Evolutionary conservation across 2,113 vertebrate genomes (phyloP).

Genomic region (Spea multiplicata): DNA sequence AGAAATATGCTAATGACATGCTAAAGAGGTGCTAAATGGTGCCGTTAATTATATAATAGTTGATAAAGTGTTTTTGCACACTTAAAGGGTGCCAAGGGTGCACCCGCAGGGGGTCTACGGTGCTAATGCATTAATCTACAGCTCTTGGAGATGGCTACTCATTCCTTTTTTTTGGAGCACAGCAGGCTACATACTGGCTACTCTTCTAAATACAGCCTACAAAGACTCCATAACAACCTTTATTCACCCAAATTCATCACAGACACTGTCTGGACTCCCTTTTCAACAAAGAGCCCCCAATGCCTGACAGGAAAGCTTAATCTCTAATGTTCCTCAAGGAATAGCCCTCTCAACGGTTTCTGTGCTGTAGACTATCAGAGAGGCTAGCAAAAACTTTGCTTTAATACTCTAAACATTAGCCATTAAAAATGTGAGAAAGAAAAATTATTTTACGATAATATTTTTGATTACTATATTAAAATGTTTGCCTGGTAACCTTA

Average conservation of each 20-base stretch:
- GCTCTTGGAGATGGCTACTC: background rate
- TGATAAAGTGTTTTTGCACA: constrained; percentile 22
- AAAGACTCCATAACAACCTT: background rate
- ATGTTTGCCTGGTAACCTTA: too few relatives aligned
- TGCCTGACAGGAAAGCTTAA: too few relatives aligned
- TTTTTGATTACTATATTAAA: too few relatives aligned
- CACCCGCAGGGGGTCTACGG: background rate
- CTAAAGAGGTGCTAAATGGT: constrained; percentile 32
- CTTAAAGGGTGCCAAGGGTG: background rate
- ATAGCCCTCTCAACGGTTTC: too few relatives aligned
- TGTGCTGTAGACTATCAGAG: too few relatives aligned
- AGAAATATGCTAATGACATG: constrained; percentile 21
- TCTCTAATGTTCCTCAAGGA: too few relatives aligned
- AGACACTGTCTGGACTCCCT: background rate
- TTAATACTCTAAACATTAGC: too few relatives aligned
- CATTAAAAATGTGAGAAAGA: too few relatives aligned
- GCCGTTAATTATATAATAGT: constrained; percentile 27
- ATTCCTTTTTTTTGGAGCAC: too few relatives aligned
- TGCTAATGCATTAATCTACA: constrained; percentile 17
- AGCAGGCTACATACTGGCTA: background rate
- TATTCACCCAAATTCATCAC: background rate
- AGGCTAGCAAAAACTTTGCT: too few relatives aligned
- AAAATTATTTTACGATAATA: too few relatives aligned
- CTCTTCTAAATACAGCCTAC: constrained; percentile 13
- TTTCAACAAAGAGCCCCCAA: background rate